A percentile compares a stretch with the other conserved stretches of the same genome.
phyloP scores from a whole-genome alignment of 2,888 invertebrate species.

The Melinaea marsaeus region DNA sequence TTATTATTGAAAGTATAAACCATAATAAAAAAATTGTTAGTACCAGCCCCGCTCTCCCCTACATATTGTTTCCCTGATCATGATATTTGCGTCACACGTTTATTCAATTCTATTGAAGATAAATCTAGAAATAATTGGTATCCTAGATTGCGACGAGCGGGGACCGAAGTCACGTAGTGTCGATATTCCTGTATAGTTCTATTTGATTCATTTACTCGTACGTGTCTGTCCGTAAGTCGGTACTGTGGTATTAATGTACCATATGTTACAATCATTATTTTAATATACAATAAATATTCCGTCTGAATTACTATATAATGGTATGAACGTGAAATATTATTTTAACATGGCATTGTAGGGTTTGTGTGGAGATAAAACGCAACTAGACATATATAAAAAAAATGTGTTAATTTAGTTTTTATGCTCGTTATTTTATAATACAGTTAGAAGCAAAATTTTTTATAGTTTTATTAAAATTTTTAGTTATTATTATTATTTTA shows the following conservation, averaged over 20 bases:
- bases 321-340: slow-evolving; percentile 2
- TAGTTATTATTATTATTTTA: no score
- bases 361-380: no score
- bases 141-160: slow-evolving; percentile 45
- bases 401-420: no score
- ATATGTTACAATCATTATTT: slow-evolving; percentile 43
- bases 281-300: slow-evolving; percentile 42
- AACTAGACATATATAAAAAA: no score
- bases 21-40: no score
- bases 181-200: slow-evolving; percentile 39
- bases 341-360: no score
- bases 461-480: no score
- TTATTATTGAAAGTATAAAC: no score
- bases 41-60: no score
- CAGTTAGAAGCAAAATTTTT: no score
- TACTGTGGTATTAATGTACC: slow-evolving; percentile 42
- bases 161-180: slow-evolving; percentile 51
- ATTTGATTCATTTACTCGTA: slow-evolving; percentile 55
- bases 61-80: not conserved
- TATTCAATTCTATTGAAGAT: slow-evolving; percentile 22
- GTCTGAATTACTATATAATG: slow-evolving; percentile 44
- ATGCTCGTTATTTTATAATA: no score
- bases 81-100: slow-evolving; percentile 31
- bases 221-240: slow-evolving; percentile 45
- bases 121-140: slow-evolving; percentile 29